Conservation (phyloP, 2,113 vertebrate species). For the Aldabrachelys gigantea region DNA sequence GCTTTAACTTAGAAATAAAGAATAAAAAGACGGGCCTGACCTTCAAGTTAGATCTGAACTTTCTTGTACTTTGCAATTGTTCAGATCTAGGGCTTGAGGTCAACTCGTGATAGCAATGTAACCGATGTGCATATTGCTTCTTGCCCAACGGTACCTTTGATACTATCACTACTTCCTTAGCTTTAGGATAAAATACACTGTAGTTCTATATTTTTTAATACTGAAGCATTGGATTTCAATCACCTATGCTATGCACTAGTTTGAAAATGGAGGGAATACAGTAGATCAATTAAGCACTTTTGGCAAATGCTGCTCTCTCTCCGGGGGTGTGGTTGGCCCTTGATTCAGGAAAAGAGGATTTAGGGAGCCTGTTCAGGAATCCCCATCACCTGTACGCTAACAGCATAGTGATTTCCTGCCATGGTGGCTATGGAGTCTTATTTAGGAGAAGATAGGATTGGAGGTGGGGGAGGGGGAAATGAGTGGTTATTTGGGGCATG, state of each 20-base stretch:
- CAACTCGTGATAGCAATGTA: not conserved
- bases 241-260: not conserved
- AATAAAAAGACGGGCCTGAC: not conserved
- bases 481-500: not conserved
- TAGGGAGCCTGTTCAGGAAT: not conserved
- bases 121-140: not conserved
- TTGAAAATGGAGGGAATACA: not conserved
- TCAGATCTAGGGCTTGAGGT: not conserved
- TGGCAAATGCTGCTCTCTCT: not conserved
- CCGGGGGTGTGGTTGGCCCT: not conserved
- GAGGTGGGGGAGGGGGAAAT: not conserved
- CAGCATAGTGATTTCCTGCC: not conserved
- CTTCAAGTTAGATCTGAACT: not conserved
- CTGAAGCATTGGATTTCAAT: no score
- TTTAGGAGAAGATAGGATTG: not conserved
- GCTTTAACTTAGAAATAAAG: not conserved
- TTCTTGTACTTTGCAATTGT: not conserved
- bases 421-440: not conserved
- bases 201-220: not conserved
- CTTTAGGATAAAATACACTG: not conserved
- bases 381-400: not conserved
- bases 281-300: not conserved
- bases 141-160: not conserved
- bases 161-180: not conserved
- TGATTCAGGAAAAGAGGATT: not conserved